Evolutionary conservation across 2,888 invertebrate genomes (phyloP), one percentile per base, ranked within the genome.

Genomic region (Onthophagus sagittarius): DNA sequence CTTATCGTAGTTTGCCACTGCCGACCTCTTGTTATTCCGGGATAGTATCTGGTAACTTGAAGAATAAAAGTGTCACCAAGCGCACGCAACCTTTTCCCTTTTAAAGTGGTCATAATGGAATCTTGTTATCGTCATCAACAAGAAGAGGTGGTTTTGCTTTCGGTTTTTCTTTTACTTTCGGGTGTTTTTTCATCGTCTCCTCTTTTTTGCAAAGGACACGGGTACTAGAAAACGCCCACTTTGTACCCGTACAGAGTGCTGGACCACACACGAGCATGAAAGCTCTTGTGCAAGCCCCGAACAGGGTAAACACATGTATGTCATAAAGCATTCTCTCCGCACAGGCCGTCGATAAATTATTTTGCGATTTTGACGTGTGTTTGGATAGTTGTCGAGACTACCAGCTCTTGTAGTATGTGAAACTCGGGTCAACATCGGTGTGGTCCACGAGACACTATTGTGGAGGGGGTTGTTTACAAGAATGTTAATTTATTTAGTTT

Each of bases 1-100:
- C 31, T 67, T 23, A 67, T 67, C 67, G 67, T 23, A 67, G 67
- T 67, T 67, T 67, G 67, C 31, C 67, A 67, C 67, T 23, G 67
- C 67, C 67, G 67, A 23, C 32, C 31, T 31, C 23, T 67, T 67
- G 67, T 15, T 67, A 31, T 67, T 67, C 67, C 23, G 67, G 31
- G n/a, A 67, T 67, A 23, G 23, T 23, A 23, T 67, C 32, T 23
- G 23, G 23, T 15, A 23, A 23, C 64, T 15, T 15, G 14, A n/a
- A 23, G 67, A 31, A 67, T 67, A 67, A 23, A n/a, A 31, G 67
- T 67, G 67, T 67, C 67, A 67, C 23, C 67, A 53, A 53, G 39
- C 39, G 39, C 39, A 53, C 67, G 23, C 32, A 32, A 32, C 32
- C 67, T 32, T 67, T 32, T 31, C 5, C 31, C n/a, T 6, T 15